These are phyloP conservation scores for Cerceris rybyensis DNA, from an alignment of 2,888 invertebrate genomes.

Conservation along the genomic window DNA sequence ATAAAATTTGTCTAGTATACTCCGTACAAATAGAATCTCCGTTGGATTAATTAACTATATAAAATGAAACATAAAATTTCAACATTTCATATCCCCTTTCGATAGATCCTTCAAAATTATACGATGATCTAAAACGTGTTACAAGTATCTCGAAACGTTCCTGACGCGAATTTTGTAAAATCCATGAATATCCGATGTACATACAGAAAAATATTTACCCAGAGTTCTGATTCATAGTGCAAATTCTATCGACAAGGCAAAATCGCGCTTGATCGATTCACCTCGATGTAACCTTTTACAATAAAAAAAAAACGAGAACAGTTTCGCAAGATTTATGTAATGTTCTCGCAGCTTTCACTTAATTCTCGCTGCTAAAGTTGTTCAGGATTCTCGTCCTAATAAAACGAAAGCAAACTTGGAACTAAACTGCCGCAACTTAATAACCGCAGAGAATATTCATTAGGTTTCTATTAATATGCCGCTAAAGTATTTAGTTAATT, in stretches of 20 bases:
- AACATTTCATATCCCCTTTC: no score
- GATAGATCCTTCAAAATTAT: no score
- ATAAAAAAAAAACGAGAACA: not conserved
- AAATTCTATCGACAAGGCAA: not conserved
- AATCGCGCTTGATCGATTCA: not conserved
- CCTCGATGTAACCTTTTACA: not conserved
- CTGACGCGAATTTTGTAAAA: no score
- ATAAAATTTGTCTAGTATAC: constrained; percentile 15
- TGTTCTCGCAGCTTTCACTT: no score
- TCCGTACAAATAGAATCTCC: not conserved
- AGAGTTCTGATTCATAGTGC: not conserved
- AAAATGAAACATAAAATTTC: no score
- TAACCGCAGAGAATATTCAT: constrained; percentile 53
- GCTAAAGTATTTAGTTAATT: constrained; percentile 53
- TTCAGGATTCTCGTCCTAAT: constrained; percentile 35
- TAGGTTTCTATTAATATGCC: constrained; percentile 52
- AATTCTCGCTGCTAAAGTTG: constrained; percentile 14
- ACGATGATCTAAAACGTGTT: no score
- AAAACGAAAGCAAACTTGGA: constrained; percentile 47
- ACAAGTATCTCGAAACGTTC: no score
- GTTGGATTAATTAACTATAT: no score
- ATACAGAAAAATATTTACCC: not conserved
- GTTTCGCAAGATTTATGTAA: not conserved
- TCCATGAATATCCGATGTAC: not conserved
- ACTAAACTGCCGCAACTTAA: constrained; percentile 51